Evolutionary conservation across 2,797 vertebrate species (phyloP), one percentile per base, ranked within the genome.

Genomic region (Lutjanus argentimaculatus): DNA sequence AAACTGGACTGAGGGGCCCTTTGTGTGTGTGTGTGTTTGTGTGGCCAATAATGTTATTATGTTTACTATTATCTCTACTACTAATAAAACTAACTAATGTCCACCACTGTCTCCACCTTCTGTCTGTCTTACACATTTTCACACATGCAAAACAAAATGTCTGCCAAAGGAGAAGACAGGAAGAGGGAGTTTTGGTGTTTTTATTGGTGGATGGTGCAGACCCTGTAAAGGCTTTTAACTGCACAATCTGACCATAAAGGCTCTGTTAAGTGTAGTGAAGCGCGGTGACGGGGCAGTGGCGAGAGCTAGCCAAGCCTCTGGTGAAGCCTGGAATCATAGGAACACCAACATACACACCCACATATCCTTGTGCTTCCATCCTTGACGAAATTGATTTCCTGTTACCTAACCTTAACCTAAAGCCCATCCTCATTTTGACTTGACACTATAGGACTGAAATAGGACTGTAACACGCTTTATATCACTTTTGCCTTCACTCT

Each of bases 171-270:
- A 83, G 82, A 70, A 85, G 83, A 94, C 90, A 93, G 94, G 92
- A 95, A 95, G 88, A 87, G 79, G 90, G 90, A 79, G 82, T 88
- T 91, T 92, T 84, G 77, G 86, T 71, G 84, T 62, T 90, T 93
- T 95, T 95, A 95, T 92, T 92, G 92, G 93, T 93, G 92, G 88
- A 95, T 84, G 92, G 88, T 85, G 85, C 85, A 88, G 91, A 87
- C 84, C 91, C 89, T 61, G 86, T 96, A 94, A 96, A 96, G 88
- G 75, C 75, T 88, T 95, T 95, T 93, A 93, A 95, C 93, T 88
- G 88, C 78, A 21, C 88, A 86, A 88, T 92, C 89, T 77, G 88
- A 83, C 89, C 64, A 89, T 95, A 94, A 96, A 95, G 87, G 78
- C 84, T 90, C 83, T 86, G 94, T 95, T 93, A 95, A 95, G 89